These are phyloP conservation scores for Parasteatoda tepidariorum DNA, from an alignment of 1,140 invertebrate species.

Conservation along the genomic window DNA sequence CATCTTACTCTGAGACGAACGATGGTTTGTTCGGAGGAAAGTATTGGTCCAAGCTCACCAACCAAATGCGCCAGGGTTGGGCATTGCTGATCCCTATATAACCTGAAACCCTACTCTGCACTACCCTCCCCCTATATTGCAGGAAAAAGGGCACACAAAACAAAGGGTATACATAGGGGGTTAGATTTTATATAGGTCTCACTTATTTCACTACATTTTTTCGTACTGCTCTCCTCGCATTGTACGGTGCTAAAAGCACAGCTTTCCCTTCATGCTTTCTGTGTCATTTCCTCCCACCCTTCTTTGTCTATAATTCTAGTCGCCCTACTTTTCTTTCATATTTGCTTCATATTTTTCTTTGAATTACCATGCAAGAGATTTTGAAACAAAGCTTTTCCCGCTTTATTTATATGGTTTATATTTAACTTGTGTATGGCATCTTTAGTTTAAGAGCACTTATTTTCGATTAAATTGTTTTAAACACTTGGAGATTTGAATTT, in stretches of 20 bases:
- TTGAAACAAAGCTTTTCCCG: too few relatives aligned
- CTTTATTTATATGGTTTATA: too few relatives aligned
- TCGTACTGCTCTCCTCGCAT: constrained; percentile 7
- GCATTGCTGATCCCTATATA: constrained; percentile 58
- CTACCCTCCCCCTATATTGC: constrained; percentile 37
- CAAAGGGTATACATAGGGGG: constrained; percentile 45
- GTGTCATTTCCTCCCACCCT: constrained; percentile 17
- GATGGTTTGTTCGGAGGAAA: constrained; percentile 37
- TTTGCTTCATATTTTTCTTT: neutral
- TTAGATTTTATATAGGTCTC: constrained; percentile 31
- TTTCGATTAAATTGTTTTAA: too few relatives aligned
- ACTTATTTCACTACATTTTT: constrained; percentile 46
- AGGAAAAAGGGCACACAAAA: constrained; percentile 52
- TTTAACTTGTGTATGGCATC: too few relatives aligned
- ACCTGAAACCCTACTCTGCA: constrained; percentile 18
- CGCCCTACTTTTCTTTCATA: constrained; percentile 12
- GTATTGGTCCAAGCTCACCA: constrained; percentile 40
- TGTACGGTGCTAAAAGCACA: neutral
- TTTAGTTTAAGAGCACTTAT: too few relatives aligned
- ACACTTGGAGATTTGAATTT: too few relatives aligned
- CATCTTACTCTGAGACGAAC: constrained; percentile 22
- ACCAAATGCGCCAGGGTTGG: constrained; percentile 54
- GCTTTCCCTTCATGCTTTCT: neutral
- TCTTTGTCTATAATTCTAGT: constrained; percentile 42
- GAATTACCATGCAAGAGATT: too few relatives aligned